Evolutionary conservation across 2,888 invertebrate genomes (phyloP), one percentile per base, ranked within the genome.

Genomic region (Venusia cambrica): DNA sequence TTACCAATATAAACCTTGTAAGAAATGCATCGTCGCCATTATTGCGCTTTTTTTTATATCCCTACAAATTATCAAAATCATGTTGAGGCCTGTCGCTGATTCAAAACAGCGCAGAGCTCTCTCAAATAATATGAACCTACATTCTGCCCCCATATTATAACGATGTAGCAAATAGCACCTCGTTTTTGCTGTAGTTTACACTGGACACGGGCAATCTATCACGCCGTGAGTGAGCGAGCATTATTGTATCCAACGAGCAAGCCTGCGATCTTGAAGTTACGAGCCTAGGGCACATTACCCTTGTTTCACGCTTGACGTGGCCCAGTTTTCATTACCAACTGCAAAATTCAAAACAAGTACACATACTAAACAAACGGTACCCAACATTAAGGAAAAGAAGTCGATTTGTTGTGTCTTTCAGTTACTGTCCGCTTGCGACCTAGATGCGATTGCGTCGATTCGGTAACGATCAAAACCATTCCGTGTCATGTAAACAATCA

Each of bases 151-250:
- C n/a, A n/a, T n/a, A n/a, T n/a, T n/a, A n/a, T 42, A 46, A 44
- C 36, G 39, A 42, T 38, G 36, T 40, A 41, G 38, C 39, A 17
- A 28, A 22, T 44, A 29, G 31, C 26, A 30, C 40, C 36, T 42
- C 30, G 57, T 58, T 66, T 62, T 68, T 64, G 62, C 51, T 20
- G 50, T 50, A 55, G 57, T 63, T 66, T 57, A 57, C 51, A 42
- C 51, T 59, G 44, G 61, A 57, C 62, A 68, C 58, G 60, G 57
- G 52, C 59, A 62, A 76, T 79, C 71, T 59, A 74, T 77, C 76
- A 72, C 51, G 45, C 48, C 47, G 51, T 52, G 57, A 62, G 55
- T 62, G 60, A 53, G 45, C 45, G 54, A 58, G 48, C 58, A 56
- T 57, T 60, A 60, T 41, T 39, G 45, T 45, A 41, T 41, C 37